Evolutionary conservation across 2,797 vertebrate species (phyloP), one percentile per base, ranked within the genome.

Genomic region (Morelia viridis): DNA sequence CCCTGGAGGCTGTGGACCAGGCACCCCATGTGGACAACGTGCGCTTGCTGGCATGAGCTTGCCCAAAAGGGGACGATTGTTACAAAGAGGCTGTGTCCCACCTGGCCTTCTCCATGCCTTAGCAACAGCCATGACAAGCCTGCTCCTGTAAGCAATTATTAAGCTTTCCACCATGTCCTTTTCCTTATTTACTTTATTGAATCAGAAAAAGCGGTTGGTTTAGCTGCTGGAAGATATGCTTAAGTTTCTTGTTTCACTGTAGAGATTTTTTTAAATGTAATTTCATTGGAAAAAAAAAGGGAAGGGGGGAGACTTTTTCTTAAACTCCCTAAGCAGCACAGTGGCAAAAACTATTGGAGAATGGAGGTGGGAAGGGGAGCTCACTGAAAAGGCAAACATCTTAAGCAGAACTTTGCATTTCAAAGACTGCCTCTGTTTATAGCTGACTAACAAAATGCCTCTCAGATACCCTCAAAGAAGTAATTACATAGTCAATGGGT

Each of bases 401-500:
- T 94, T 94, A 90, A 92, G 95, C 94, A 94, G 94, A 95, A 96
- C 95, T 96, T 96, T 83, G 1, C 95, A 96, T 97, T 96, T 96
- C 96, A 96, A 94, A 96, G 90, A 89, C 28, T 91, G 94, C 28
- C 90, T 95, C 94, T 96, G 96, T 96, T 96, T 97, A 96, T 92
- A 94, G 95, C 93, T 93, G 92, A 91, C 95, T 96, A 96, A 96
- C 96, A 96, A 95, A 96, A 96, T 60, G 94, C 93, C 95, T 96
- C 94, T 96, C 96, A 94, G 90, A 94, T 94, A 95, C 89, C 96
- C 89, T 94, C 94, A 93, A 96, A 94, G 94, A 96, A 94, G 94
- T 96, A 96, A 96, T 96, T 96, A 96, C 94, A 94, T 96, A 94
- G 95, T 95, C 95, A 96, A 93, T 84, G 93, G 93, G 94, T 93